Evolutionary conservation across 2,797 vertebrate species (phyloP), one percentile per base, ranked within the genome.

Genomic region (Chaetophractus vellerosus): DNA sequence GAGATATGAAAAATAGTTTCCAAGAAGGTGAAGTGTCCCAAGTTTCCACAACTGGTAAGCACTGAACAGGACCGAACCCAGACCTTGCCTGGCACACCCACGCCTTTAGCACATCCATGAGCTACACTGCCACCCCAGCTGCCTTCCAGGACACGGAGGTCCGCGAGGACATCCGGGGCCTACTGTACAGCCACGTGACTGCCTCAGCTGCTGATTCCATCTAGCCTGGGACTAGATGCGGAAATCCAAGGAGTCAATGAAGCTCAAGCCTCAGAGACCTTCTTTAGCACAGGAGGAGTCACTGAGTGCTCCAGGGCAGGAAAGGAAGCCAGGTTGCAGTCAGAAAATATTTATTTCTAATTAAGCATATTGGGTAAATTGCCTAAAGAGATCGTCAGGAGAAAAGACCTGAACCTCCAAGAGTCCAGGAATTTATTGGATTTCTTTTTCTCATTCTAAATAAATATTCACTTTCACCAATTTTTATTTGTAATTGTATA

Each of bases 141-240:
- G 0, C 1, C 9, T 16, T 2, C 41, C 9, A 11, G 76, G 28
- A 50, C 0, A 0, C 0, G 0, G n/a, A n/a, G n/a, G 12, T 14
- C 45, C 28, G 5, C 0, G 3, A 4, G 0, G 16, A n/a, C 12
- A 33, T 6, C 48, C 19, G 1, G 26, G 24, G 28, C 21, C 38
- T 7, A 4, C 48, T 52, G 15, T 14, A 1, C 3, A 3, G 64
- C 61, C n/a, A 11, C 33, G 5, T 4, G 50, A 78, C 71, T 38
- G 57, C 38, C 57, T 12, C 68, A 4, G 69, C 36, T 26, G 48
- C 72, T 36, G 76, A 61, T 45, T 6, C 33, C 26, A 28, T 5
- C n/a, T 31, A 23, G 0, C 9, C n/a, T 28, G 78, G 71, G 57
- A 36, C 24, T 0, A 64, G 68, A 38, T 0, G 1, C 19, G 2